Base-by-base conservation (phyloP, 1,140 invertebrate species). In the Orius laevigatus region DNA sequence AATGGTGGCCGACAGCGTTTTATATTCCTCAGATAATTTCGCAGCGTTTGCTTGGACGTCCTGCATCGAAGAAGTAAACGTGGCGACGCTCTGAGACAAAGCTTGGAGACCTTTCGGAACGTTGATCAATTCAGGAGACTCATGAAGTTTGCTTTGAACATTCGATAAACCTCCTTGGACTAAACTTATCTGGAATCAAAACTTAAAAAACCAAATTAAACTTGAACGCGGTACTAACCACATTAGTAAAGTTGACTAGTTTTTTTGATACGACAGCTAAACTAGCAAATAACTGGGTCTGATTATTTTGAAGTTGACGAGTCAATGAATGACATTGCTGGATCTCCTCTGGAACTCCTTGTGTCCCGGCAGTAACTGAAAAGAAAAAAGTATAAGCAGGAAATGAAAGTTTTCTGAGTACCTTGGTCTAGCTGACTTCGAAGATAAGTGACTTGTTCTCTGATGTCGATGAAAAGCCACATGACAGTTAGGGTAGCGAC, bases 391-490 rank as follows among this genome's bases (percentile, higher is more conserved):
- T 14, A 48, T 10, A 46, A 14, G 16, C n/a, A 5, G n/a, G 16
- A 46, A 32, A 46, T 20, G 5, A 32, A 14, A 12, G 44, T 11
- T 11, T 42, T 25, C 11, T 46, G 6, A 35, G 44, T 44, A 78
- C 77, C 76, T 78, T 75, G 70, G 58, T 79, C 74, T 59, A 79
- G 70, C 59, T 79, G 72, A 36, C 65, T 70, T 52, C 75, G 67
- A 5, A 79, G 66, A 5, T 71, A 72, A 8, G 72, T 71, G 45
- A 77, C 71, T 60, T 79, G 76, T 51, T 77, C 67, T 55, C 75
- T 67, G 20, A 78, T 74, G 56, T 79, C 76, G 31, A 78, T 72
- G 58, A 79, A 78, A 3, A 78, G 66, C 74, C 76, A 79, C 49
- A 78, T 68, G 33, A 78, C 70, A 34, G 74, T 74, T 14, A 73